Conservation (phyloP, 2,797 vertebrate genomes). For the Chloroceryle amazona region DNA sequence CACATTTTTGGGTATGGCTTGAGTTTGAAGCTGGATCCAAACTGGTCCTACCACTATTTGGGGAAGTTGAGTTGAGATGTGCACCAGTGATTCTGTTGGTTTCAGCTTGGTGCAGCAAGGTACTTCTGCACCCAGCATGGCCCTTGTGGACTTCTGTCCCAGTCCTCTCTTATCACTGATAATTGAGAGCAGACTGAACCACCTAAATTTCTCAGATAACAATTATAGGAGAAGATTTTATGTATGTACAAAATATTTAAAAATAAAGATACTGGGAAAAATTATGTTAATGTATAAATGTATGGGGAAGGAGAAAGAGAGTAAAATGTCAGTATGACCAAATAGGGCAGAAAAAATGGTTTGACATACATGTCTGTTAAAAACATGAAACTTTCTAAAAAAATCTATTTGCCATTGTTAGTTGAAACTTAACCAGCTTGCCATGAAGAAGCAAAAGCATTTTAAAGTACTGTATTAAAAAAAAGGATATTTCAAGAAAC, state of each 20-base stretch:
- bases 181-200: neutral
- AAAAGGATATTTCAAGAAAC: neutral
- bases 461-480: neutral
- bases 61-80: neutral
- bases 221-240: neutral
- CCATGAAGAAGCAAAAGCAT: neutral
- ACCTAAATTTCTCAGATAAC: neutral
- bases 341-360: neutral
- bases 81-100: accelerated
- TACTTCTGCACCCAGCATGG: neutral
- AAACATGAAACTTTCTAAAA: neutral
- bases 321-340: neutral
- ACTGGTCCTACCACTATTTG: accelerated
- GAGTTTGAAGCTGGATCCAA: neutral
- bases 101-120: neutral
- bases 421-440: neutral
- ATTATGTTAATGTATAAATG: neutral
- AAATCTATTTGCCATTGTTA: neutral
- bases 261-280: neutral
- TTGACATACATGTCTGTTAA: neutral
- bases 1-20: neutral
- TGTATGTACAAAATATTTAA: neutral
- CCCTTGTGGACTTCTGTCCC: accelerated
- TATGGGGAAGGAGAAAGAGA: accelerated
- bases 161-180: accelerated